These are phyloP conservation scores for Micromussa lordhowensis DNA, from an alignment of 92 coral and sea anemone species.

Conservation along the genomic window DNA sequence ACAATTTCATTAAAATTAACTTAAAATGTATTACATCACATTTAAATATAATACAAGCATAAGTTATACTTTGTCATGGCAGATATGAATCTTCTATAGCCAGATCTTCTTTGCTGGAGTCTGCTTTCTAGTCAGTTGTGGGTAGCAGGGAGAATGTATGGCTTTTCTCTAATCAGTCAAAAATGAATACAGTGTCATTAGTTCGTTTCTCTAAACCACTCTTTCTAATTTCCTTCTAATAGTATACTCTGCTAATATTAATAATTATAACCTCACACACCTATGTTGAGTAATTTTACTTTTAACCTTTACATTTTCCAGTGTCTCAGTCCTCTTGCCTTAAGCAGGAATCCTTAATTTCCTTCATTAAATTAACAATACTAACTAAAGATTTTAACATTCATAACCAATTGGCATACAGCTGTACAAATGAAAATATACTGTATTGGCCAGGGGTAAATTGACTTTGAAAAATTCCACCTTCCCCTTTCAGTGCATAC, in stretches of 20 bases:
- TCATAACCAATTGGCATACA: not conserved
- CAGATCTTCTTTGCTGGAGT: not conserved
- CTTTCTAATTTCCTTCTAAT: not conserved
- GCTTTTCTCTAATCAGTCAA: conserved; percentile 22
- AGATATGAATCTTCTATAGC: not conserved
- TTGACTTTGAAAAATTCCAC: conserved; percentile 8
- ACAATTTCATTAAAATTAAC: not conserved
- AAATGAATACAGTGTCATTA: not conserved
- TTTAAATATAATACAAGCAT: too few relatives aligned
- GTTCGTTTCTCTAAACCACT: not conserved
- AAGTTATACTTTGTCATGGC: not conserved
- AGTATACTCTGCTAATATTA: not conserved
- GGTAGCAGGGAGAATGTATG: conserved; percentile 54
- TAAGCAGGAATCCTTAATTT: not conserved
- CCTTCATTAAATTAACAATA: not conserved
- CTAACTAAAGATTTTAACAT: not conserved
- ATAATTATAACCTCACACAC: not conserved
- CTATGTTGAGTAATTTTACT: not conserved
- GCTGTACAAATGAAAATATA: not conserved
- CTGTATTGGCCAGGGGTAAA: not conserved
- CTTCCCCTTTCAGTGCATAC: conserved; percentile 75
- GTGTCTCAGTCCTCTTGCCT: not conserved
- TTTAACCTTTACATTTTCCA: not conserved
- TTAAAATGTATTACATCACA: not conserved
- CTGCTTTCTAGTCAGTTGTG: not conserved